Evolutionary conservation across 2,888 invertebrate genomes (phyloP).

Genomic region (Plusia festucae): DNA sequence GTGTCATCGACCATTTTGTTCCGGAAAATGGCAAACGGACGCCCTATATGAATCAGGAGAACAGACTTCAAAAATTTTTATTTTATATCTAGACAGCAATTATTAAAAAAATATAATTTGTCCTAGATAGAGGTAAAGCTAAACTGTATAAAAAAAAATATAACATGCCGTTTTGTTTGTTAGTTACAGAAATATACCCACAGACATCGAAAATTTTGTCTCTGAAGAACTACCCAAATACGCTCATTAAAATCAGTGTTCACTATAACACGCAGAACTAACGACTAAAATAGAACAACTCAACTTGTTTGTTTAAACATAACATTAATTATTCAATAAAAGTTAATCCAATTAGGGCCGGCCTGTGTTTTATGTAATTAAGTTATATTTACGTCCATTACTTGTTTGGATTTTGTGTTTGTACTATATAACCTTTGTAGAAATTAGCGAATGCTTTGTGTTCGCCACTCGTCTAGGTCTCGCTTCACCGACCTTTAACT

Average conservation of each 20-base stretch:
- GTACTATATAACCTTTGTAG: constrained; percentile 20
- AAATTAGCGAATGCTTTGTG: background rate
- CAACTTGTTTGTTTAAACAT: background rate
- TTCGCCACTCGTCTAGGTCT: background rate
- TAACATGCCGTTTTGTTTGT: too few relatives aligned
- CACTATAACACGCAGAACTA: background rate
- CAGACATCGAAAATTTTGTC: too few relatives aligned
- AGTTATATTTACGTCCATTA: constrained; percentile 16
- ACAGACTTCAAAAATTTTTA: too few relatives aligned
- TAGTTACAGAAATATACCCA: too few relatives aligned
- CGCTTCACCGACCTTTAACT: background rate
- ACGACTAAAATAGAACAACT: background rate
- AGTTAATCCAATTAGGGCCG: constrained; percentile 26
- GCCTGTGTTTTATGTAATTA: constrained; percentile 18
- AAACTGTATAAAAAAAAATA: too few relatives aligned
- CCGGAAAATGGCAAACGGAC: too few relatives aligned
- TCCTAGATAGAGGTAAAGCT: too few relatives aligned
- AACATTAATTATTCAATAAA: constrained; percentile 20
- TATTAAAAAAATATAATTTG: too few relatives aligned
- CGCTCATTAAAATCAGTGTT: background rate
- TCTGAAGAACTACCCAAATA: background rate
- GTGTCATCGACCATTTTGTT: too few relatives aligned
- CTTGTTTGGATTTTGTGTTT: constrained; percentile 27
- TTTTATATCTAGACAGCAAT: too few relatives aligned
- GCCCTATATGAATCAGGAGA: too few relatives aligned